phyloP scores from a whole-genome alignment of 2,888 invertebrate species.

The Xestia xanthographa region DNA sequence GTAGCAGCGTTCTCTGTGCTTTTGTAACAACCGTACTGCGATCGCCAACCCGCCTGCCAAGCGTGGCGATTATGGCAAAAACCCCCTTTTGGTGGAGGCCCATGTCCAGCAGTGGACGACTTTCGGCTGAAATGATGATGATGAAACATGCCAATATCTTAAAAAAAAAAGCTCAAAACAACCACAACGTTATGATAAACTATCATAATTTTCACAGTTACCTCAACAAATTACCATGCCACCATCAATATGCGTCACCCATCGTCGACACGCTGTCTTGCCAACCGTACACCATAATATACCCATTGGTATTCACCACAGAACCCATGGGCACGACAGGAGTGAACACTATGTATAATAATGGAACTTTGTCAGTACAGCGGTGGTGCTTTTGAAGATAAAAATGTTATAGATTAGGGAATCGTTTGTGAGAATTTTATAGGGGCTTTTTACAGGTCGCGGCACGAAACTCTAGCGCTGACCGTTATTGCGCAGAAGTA shows the following conservation, averaged over 20 bases:
- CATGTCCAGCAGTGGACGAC: no score
- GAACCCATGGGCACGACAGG: constrained; percentile 46
- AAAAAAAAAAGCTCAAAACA: background rate
- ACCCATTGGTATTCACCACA: constrained; percentile 53
- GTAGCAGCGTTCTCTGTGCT: no score
- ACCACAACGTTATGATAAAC: background rate
- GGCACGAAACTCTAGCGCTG: no score
- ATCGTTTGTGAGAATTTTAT: background rate
- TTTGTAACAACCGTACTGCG: no score
- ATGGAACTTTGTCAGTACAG: constrained; percentile 40
- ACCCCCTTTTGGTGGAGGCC: no score
- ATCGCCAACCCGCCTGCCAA: no score
- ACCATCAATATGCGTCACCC: constrained; percentile 56
- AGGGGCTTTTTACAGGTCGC: no score
- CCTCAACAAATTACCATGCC: constrained; percentile 16
- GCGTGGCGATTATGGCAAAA: no score
- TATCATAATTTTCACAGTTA: constrained; percentile 36
- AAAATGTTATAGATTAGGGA: background rate
- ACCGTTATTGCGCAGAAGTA: no score
- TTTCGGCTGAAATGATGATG: no score
- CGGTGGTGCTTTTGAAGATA: constrained; percentile 27
- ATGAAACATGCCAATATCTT: no score
- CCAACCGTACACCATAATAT: constrained; percentile 49
- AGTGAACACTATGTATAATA: constrained; percentile 56
- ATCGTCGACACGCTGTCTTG: constrained; percentile 59